Evolutionary conservation across 2,113 vertebrate species (phyloP).

Genomic region (Calidris pugnax): DNA sequence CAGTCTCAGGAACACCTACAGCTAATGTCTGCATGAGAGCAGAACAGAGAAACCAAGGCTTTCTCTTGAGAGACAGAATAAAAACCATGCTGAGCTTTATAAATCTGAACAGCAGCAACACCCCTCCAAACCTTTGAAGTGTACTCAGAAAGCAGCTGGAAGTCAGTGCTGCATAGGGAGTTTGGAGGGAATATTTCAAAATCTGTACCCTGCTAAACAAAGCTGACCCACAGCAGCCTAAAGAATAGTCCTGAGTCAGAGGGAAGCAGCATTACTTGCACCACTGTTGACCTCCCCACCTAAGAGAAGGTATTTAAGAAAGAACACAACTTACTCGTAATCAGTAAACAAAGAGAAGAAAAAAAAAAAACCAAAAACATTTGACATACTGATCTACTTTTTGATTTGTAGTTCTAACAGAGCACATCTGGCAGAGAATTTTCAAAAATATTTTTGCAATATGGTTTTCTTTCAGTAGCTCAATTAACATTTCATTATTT

Average conservation of each 20-base stretch:
- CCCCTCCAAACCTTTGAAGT: background rate
- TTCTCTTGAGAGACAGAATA: background rate
- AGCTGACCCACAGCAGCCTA: background rate
- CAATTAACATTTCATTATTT: conserved; percentile 34
- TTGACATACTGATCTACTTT: background rate
- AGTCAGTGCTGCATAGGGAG: background rate
- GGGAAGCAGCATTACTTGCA: background rate
- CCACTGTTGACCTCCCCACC: background rate
- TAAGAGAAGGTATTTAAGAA: background rate
- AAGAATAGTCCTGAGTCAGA: background rate
- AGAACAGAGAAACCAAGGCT: background rate
- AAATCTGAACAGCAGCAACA: background rate
- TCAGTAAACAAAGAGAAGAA: background rate
- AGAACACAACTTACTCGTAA: background rate
- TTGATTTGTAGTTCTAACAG: background rate
- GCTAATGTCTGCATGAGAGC: background rate
- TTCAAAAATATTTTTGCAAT: background rate
- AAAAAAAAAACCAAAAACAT: background rate
- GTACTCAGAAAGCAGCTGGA: background rate
- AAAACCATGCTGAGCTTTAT: background rate
- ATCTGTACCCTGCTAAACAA: background rate
- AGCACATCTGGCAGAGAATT: background rate
- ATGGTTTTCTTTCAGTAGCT: conserved; percentile 1
- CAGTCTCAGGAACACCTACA: background rate
- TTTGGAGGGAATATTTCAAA: background rate